Base-by-base conservation (phyloP, 1,140 invertebrate genomes). In the Penaeus chinensis region DNA sequence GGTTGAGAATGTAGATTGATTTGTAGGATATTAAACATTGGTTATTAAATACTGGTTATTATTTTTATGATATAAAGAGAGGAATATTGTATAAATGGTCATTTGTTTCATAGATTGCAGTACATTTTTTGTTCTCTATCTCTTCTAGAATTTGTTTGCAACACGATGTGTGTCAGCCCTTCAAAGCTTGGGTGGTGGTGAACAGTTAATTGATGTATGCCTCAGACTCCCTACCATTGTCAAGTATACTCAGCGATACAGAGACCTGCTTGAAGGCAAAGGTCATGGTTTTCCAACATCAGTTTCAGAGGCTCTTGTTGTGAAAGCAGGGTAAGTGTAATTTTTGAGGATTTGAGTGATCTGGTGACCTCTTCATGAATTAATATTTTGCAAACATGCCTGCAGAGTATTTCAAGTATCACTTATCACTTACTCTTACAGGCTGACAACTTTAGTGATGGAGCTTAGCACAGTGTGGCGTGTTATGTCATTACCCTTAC, bases 391-490 rank as follows among this genome's bases (percentile, higher is more conserved):
- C 16, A 16, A 54, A 54, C 54, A 13, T 13, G 54, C 16, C 37
- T 42, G 37, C 7, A 42, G 54, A 54, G 0, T 54, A 13, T 54
- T 54, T 54, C 5, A 13, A 13, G 10, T 54, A 54, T 54, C 16
- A 54, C 54, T 54, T 54, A 54, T 54, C 54, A 54, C 54, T 54
- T 10, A 54, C 54, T 54, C 60, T 79, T 80, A 16, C 88, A 90
- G 90, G 42, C 66, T 90, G 66, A 82, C 74, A 20, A 85, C 62
- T 27, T 63, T 90, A 19, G 87, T 90, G 19, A 74, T 95, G 89
- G 97, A 98, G 91, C 95, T 98, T 69, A 95, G 95, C 74, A 95
- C 98, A 76, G 95, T 97, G 63, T 95, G 95, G 91, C 95, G 95
- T 90, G 96, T 96, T 2, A 93, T 98, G 85, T 96, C 96, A 22